Conservation (phyloP, 2,113 vertebrate species). For the Regulus satrapa region DNA sequence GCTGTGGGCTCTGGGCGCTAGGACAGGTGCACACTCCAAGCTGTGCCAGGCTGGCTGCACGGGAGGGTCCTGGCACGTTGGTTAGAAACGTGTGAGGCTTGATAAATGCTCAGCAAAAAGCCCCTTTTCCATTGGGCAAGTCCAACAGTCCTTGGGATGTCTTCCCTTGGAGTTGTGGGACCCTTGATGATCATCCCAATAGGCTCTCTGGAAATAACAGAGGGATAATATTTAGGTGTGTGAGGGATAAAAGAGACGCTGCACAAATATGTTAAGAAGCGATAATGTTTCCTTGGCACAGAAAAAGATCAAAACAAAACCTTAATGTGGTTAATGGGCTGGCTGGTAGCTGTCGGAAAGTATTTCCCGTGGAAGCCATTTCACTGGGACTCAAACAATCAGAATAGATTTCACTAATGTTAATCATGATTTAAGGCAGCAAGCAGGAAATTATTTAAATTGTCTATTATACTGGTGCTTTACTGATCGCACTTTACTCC, state of each 20-base stretch:
- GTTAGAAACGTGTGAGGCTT: neutral
- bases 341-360: neutral
- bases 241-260: neutral
- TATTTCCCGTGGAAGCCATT: neutral
- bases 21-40: fast-evolving
- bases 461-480: neutral
- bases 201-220: neutral
- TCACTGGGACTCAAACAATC: neutral
- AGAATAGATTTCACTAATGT: neutral
- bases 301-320: neutral
- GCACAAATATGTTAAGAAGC: neutral
- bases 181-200: neutral
- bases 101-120: neutral
- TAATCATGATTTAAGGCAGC: constrained; percentile 41
- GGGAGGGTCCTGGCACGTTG: fast-evolving
- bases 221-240: neutral
- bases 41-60: neutral
- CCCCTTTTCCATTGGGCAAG: neutral
- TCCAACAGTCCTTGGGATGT: neutral
- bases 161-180: neutral
- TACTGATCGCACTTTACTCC: constrained; percentile 20
- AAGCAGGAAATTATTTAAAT: constrained; percentile 17
- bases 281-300: neutral
- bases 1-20: neutral
- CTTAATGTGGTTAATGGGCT: neutral